Evolutionary conservation across 1,140 invertebrate species (phyloP).

Genomic region (Drosophila repletoides): DNA sequence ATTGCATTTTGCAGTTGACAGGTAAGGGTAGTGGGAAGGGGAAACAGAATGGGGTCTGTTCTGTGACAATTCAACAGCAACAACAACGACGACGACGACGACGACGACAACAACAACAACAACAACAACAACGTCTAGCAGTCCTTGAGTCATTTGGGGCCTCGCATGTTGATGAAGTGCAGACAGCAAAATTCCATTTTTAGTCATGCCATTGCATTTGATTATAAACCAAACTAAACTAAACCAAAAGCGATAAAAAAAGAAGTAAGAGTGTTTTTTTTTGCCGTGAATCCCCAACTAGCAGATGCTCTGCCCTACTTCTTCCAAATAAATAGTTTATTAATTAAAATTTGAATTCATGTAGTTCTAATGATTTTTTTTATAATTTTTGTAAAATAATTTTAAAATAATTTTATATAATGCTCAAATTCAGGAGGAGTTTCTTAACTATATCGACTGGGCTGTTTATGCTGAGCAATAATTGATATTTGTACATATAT

Average conservation of each 20-base stretch:
- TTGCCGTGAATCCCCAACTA: too few relatives aligned
- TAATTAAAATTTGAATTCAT: too few relatives aligned
- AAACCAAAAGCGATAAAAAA: not conserved
- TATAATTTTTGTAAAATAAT: too few relatives aligned
- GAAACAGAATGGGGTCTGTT: not conserved
- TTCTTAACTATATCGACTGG: too few relatives aligned
- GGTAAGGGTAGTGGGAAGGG: not conserved
- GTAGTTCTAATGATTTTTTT: too few relatives aligned
- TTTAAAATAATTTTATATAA: too few relatives aligned
- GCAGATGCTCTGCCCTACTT: too few relatives aligned
- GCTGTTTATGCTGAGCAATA: too few relatives aligned
- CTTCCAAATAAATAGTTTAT: too few relatives aligned
- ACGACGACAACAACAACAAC: slow-evolving; percentile 9
- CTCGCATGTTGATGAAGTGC: slow-evolving; percentile 68
- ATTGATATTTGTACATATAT: too few relatives aligned
- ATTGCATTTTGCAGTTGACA: slow-evolving; percentile 42
- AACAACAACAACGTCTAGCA: slow-evolving; percentile 48
- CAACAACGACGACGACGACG: slow-evolving; percentile 23
- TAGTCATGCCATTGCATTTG: slow-evolving; percentile 78
- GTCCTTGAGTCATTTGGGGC: slow-evolving; percentile 34
- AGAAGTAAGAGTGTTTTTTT: slow-evolving; percentile 23
- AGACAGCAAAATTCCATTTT: slow-evolving; percentile 76
- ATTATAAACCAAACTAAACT: slow-evolving; percentile 50
- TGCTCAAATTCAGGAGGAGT: too few relatives aligned
- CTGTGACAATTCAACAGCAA: slow-evolving; percentile 58